Percentiles rank a stretch among this genome's conserved stretches.
These are phyloP conservation scores for Syrista parreyssii DNA, from an alignment of 2,888 invertebrate genomes.

Conservation along the genomic window DNA sequence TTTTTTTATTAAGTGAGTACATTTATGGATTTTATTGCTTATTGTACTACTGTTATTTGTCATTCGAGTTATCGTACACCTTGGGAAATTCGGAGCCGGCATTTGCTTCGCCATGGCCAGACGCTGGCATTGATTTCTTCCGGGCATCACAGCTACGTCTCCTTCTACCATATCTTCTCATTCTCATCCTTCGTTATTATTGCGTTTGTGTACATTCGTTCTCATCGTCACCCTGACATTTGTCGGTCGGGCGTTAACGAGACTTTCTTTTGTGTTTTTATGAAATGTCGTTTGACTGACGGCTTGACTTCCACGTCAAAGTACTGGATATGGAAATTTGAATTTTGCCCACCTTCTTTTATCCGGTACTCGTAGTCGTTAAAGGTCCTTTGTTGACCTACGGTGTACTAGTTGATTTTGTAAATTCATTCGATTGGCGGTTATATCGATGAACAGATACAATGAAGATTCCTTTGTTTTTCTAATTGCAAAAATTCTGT, in stretches of 20 bases:
- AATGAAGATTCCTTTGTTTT: neutral
- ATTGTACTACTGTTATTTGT: neutral
- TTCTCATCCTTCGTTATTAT: neutral
- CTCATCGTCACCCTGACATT: neutral
- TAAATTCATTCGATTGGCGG: neutral
- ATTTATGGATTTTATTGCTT: neutral
- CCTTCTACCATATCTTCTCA: conserved; percentile 5
- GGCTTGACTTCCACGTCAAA: neutral
- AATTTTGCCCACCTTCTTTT: neutral
- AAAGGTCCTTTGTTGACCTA: neutral
- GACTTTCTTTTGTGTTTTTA: neutral
- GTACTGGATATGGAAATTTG: neutral
- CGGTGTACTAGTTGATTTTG: neutral
- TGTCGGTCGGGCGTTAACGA: neutral
- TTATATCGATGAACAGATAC: neutral
- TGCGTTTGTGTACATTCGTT: neutral
- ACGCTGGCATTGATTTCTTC: conserved; percentile 55
- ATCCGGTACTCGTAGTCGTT: neutral
- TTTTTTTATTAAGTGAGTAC: neutral
- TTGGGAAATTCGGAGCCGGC: neutral
- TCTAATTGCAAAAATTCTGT: neutral
- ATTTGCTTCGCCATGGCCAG: conserved; percentile 33
- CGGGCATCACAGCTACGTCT: conserved; percentile 31
- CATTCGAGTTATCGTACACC: too few relatives aligned
- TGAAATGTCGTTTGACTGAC: neutral